Percentiles rank a stretch among this genome's conserved stretches.
phyloP scores from a whole-genome alignment of 2,888 invertebrate genomes.

The Dynastes maya region DNA sequence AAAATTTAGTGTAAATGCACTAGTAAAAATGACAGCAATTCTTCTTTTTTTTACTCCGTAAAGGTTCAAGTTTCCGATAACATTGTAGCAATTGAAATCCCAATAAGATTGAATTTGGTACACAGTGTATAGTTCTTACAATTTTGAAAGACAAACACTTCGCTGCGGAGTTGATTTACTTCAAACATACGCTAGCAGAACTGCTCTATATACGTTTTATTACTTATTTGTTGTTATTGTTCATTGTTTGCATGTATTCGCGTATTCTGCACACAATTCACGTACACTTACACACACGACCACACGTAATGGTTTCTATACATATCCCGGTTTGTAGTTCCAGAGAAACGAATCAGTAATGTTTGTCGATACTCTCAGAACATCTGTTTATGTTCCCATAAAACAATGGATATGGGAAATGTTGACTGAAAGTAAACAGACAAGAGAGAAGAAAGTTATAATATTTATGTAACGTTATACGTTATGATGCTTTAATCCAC shows the following conservation, averaged over 20 bases:
- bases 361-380: slow-evolving; percentile 22
- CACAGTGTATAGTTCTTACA: background rate
- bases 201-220: background rate
- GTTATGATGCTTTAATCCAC: slow-evolving; percentile 1
- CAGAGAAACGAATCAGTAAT: slow-evolving; percentile 15
- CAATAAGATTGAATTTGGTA: too few relatives aligned
- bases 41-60: too few relatives aligned
- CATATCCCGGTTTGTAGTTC: slow-evolving; percentile 5
- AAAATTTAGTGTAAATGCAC: too few relatives aligned
- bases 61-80: too few relatives aligned
- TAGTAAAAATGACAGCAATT: too few relatives aligned
- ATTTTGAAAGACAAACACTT: background rate
- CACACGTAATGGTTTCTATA: background rate
- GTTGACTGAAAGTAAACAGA: slow-evolving; percentile 36
- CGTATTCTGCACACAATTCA: background rate
- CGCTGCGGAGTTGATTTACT: background rate
- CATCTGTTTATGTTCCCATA: slow-evolving; percentile 44
- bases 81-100: too few relatives aligned
- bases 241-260: background rate
- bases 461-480: slow-evolving; percentile 14
- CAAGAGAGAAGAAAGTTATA: slow-evolving; percentile 3
- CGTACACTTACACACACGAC: background rate
- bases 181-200: background rate
- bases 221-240: slow-evolving; percentile 12
- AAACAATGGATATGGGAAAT: slow-evolving; percentile 44